Evolutionary conservation across 1,140 invertebrate genomes (phyloP).

Genomic region (Araneus ventricosus): DNA sequence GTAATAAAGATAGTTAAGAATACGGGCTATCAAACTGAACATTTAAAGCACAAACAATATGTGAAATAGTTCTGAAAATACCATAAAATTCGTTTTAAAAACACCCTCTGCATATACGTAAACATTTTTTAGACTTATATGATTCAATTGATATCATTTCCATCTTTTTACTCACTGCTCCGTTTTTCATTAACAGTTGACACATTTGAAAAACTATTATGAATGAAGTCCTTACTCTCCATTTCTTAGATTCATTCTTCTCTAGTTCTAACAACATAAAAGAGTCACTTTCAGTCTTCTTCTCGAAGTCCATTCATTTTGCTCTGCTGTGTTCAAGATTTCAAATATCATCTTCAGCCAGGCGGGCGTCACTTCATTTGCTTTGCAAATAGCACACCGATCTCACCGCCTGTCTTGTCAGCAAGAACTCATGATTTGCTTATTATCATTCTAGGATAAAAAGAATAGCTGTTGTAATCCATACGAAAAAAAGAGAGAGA

Average conservation of each 20-base stretch:
- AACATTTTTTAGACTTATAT: too few species aligned
- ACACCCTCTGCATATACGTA: too few species aligned
- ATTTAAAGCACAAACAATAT: too few species aligned
- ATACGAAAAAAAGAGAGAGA: not conserved
- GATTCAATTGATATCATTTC: too few species aligned
- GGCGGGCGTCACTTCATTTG: conserved; percentile 57
- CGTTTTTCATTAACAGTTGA: too few species aligned
- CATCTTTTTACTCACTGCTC: too few species aligned
- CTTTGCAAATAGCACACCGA: conserved; percentile 53
- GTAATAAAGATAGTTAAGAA: too few species aligned
- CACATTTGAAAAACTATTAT: too few species aligned
- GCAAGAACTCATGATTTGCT: not conserved
- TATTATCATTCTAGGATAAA: not conserved
- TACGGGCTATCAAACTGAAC: too few species aligned
- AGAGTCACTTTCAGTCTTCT: conserved; percentile 4
- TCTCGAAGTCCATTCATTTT: not conserved
- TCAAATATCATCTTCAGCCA: not conserved
- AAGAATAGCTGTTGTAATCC: conserved; percentile 2
- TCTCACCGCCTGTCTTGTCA: conserved; percentile 33
- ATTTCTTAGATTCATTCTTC: not conserved
- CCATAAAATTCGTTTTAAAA: too few species aligned
- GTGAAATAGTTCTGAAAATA: too few species aligned
- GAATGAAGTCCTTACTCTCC: not conserved
- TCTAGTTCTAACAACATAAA: not conserved
- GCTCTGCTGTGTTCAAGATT: conserved; percentile 5